phyloP scores from a whole-genome alignment of 2,797 vertebrate genomes.

The Spinus olivaceus region DNA sequence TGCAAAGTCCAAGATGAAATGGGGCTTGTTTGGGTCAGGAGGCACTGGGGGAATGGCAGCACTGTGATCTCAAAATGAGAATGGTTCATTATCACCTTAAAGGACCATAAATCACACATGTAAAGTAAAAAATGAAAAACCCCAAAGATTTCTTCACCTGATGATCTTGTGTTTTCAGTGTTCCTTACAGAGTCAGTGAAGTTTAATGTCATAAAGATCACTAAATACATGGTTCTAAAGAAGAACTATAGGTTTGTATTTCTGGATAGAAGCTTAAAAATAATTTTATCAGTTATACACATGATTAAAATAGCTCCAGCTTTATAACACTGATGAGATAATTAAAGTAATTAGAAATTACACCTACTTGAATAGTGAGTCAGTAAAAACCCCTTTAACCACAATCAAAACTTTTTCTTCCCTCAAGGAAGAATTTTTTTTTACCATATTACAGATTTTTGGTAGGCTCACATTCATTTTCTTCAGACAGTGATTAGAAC shows the following conservation, averaged over 20 bases:
- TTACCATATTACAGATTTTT: neutral
- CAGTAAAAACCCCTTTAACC: slow-evolving; percentile 32
- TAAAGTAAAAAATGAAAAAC: neutral
- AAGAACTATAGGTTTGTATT: neutral
- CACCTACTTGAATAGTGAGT: neutral
- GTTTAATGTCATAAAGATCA: neutral
- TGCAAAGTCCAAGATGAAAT: neutral
- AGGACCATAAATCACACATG: neutral
- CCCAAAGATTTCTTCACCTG: neutral
- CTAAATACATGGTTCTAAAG: neutral
- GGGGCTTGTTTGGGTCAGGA: neutral
- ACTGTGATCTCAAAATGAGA: neutral
- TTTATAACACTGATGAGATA: slow-evolving; percentile 17
- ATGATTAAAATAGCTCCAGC: slow-evolving; percentile 11
- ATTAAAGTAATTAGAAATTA: slow-evolving; percentile 47
- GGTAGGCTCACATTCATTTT: slow-evolving; percentile 54
- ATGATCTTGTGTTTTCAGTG: neutral
- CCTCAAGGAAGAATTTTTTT: neutral
- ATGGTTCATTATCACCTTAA: neutral
- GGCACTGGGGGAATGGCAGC: neutral
- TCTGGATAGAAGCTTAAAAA: neutral
- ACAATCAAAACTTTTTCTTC: slow-evolving; percentile 14
- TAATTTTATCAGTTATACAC: neutral
- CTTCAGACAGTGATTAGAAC: slow-evolving; percentile 49
- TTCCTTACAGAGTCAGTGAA: neutral